Evolutionary conservation across 2,888 invertebrate species (phyloP).

Genomic region (Cynaeus angustus): DNA sequence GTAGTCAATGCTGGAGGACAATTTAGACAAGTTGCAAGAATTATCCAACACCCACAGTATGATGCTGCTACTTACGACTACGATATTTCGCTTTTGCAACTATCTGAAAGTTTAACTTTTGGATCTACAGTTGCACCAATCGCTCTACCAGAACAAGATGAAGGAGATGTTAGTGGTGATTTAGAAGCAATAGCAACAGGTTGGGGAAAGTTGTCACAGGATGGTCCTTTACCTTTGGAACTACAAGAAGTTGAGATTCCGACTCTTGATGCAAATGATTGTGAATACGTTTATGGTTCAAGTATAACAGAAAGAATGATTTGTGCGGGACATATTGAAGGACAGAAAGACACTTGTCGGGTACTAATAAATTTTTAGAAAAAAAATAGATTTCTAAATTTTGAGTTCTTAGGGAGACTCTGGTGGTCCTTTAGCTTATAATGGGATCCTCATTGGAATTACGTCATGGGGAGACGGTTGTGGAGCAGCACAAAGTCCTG

Average conservation of each 20-base stretch:
- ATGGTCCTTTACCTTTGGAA: slow-evolving; percentile 43
- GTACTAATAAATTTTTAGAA: slow-evolving; percentile 48
- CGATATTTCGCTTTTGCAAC: slow-evolving; percentile 72
- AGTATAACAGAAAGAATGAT: slow-evolving; percentile 55
- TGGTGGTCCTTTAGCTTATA: slow-evolving; percentile 69
- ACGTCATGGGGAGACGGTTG: slow-evolving; percentile 53
- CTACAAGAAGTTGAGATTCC: slow-evolving; percentile 59
- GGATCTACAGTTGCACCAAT: slow-evolving; percentile 69
- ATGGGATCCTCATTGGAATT: slow-evolving; percentile 49
- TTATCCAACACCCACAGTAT: slow-evolving; percentile 70
- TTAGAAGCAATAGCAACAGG: slow-evolving; percentile 72
- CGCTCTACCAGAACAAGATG: slow-evolving; percentile 67
- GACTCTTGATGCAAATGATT: slow-evolving; percentile 55
- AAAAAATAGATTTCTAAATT: too few species aligned
- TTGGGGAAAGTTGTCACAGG: slow-evolving; percentile 72
- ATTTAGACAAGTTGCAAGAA: slow-evolving; percentile 70
- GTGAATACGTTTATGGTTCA: slow-evolving; percentile 51
- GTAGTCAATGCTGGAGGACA: slow-evolving; percentile 74
- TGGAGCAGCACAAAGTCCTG: slow-evolving; percentile 47
- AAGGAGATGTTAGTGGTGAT: slow-evolving; percentile 65
- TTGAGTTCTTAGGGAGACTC: slow-evolving; percentile 73
- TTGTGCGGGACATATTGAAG: slow-evolving; percentile 59
- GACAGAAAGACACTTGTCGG: slow-evolving; percentile 60
- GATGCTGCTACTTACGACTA: slow-evolving; percentile 70
- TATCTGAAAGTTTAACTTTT: slow-evolving; percentile 69